A percentile compares a stretch with the other conserved stretches of the same genome.
phyloP scores from a whole-genome alignment of 2,113 vertebrate genomes.

The Misgurnus mizolepis region DNA sequence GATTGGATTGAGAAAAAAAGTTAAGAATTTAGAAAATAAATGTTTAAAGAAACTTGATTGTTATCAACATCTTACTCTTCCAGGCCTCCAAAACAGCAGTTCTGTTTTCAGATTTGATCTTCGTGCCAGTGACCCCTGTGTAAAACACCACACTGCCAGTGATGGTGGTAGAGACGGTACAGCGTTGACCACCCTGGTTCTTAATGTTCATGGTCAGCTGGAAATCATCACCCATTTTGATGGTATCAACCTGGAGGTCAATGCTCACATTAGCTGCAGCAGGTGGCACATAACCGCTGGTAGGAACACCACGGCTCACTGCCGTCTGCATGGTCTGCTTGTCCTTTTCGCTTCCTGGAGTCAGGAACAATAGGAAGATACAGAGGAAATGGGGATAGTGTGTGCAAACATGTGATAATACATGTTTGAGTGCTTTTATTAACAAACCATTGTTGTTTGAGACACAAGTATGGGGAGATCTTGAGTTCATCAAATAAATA shows the following conservation, averaged over 20 bases:
- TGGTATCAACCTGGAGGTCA: constrained; percentile 66
- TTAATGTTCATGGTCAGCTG: constrained; percentile 74
- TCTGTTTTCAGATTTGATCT: constrained; percentile 70
- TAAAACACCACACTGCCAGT: constrained; percentile 78
- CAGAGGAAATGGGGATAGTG: neutral
- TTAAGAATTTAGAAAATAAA: neutral
- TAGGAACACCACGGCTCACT: constrained; percentile 70
- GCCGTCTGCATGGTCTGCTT: constrained; percentile 72
- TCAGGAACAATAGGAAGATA: neutral
- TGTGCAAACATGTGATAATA: no score
- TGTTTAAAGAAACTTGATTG: neutral
- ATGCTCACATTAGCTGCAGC: constrained; percentile 62
- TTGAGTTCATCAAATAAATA: no score
- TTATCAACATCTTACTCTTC: constrained; percentile 55
- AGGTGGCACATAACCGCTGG: constrained; percentile 50
- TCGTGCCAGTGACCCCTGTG: constrained; percentile 74
- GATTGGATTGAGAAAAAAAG: neutral
- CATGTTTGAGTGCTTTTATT: no score
- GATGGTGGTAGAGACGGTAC: constrained; percentile 66
- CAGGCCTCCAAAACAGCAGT: neutral
- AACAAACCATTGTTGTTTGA: no score
- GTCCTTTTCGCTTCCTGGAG: constrained; percentile 75
- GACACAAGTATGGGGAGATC: no score
- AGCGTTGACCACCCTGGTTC: constrained; percentile 64
- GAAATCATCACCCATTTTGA: constrained; percentile 73